Percentiles rank a stretch among this genome's conserved stretches.
These are phyloP conservation scores for Narcine bancroftii DNA, from an alignment of 2,113 vertebrate species.

Conservation along the genomic window DNA sequence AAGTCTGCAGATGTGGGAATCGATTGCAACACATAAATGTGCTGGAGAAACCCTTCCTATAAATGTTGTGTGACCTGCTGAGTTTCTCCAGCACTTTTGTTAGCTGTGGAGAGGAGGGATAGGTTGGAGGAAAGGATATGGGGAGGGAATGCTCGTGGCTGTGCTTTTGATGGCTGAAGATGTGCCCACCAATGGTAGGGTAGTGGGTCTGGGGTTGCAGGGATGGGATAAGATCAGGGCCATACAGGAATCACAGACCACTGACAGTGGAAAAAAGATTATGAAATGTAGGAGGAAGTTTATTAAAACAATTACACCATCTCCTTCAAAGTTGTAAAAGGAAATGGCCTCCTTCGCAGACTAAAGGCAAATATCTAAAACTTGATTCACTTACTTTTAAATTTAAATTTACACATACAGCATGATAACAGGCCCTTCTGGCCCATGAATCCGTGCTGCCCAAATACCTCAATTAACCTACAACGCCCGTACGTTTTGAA, in stretches of 20 bases:
- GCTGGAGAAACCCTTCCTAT: no score
- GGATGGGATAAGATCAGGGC: background rate
- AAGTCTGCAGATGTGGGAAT: no score
- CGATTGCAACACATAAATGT: no score
- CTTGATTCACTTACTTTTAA: no score
- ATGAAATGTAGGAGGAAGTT: background rate
- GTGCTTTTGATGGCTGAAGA: background rate
- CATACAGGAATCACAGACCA: background rate
- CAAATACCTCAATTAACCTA: no score
- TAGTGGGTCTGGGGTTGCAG: background rate
- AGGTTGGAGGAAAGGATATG: background rate
- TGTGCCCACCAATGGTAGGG: background rate
- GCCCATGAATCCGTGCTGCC: no score
- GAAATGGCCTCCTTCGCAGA: background rate
- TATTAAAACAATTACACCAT: background rate
- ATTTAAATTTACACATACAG: no score
- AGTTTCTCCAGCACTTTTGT: no score
- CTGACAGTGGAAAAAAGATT: background rate
- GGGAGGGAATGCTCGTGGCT: background rate
- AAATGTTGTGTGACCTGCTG: no score
- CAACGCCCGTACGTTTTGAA: no score
- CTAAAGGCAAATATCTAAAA: background rate
- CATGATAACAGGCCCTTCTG: no score
- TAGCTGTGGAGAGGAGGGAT: no score
- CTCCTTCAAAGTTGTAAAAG: background rate